Conservation (phyloP, 2,797 vertebrate species). For the Amblyopsis hoosieri region DNA sequence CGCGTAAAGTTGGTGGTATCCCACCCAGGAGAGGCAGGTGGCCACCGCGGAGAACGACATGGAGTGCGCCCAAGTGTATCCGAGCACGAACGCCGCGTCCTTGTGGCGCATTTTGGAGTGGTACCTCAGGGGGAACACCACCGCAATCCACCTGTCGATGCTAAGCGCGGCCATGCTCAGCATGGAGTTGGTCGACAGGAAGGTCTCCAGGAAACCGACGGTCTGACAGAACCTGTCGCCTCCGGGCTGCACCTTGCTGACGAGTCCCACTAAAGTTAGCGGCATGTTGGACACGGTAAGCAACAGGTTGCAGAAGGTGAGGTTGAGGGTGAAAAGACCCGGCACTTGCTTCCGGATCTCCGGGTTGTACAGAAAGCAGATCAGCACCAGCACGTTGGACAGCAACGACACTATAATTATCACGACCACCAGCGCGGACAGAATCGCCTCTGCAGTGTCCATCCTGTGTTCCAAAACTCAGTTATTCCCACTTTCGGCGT, state of each 20-base stretch:
- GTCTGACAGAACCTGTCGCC: conserved; percentile 86
- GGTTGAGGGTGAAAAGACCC: conserved; percentile 94
- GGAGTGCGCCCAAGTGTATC: conserved; percentile 94
- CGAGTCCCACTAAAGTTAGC: conserved; percentile 89
- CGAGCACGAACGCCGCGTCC: conserved; percentile 89
- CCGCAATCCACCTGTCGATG: conserved; percentile 96
- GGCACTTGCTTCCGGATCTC: conserved; percentile 95
- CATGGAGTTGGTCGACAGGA: conserved; percentile 94
- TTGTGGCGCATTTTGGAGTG: conserved; percentile 93
- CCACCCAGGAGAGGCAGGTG: conserved; percentile 90
- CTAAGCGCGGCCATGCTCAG: conserved; percentile 97
- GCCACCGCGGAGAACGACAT: conserved; percentile 89
- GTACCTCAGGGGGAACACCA: conserved; percentile 95
- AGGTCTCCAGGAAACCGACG: conserved; percentile 93
- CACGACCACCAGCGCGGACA: conserved; percentile 85
- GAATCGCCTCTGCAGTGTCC: conserved; percentile 89
- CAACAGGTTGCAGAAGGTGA: conserved; percentile 96
- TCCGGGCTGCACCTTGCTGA: conserved; percentile 84
- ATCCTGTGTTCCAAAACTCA: conserved; percentile 79
- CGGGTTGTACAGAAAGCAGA: conserved; percentile 92
- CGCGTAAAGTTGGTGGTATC: conserved; percentile 93
- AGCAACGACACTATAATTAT: conserved; percentile 91
- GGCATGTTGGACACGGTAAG: conserved; percentile 95
- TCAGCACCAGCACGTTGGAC: conserved; percentile 97
- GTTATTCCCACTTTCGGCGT: conserved; percentile 56